Evolutionary conservation across 2,888 invertebrate genomes (phyloP), one percentile per base, ranked within the genome.

Genomic region (Rhagonycha fulva): DNA sequence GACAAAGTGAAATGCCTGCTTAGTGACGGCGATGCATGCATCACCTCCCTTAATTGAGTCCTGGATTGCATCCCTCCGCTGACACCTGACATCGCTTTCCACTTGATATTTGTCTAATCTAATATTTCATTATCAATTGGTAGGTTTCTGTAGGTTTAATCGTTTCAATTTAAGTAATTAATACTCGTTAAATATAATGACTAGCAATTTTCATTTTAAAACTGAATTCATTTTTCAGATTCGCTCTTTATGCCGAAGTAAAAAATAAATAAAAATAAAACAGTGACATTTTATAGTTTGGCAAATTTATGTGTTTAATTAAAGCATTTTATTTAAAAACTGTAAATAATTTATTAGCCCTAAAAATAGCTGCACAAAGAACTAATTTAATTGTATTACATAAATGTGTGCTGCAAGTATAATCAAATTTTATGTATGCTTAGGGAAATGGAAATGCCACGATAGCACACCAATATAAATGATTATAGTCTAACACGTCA

Each of bases 81-180:
- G 86, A 85, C 86, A 86, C 86, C 85, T 85, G 86, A 87, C 86
- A 87, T 85, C 80, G 80, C 81, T 84, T 84, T 84, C 83, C 84
- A 84, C 85, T 85, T 82, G 84, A 83, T 84, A 85, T 85, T 85
- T 84, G 82, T 84, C 84, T 84, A 81, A 77, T 84, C 84, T 73
- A 68, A 19, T 62, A 68, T 74, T 47, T 47, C n/a, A n/a, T 47
- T 47, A 47, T 47, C 47, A 47, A 47, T 47, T 47, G 47, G 2
- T 47, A n/a, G n/a, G n/a, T 47, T 47, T 47, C n/a, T n/a, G 47
- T 47, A 47, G n/a, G 2, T n/a, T 47, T 47, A 47, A 47, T 47
- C 47, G 47, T 47, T n/a, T 47, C 47, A 47, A 47, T 47, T 47
- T 47, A 47, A 47, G 47, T n/a, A 47, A 47, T 47, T 47, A 47